Conservation (phyloP, 2,797 vertebrate species). For the Kryptolebias ocellatus region DNA sequence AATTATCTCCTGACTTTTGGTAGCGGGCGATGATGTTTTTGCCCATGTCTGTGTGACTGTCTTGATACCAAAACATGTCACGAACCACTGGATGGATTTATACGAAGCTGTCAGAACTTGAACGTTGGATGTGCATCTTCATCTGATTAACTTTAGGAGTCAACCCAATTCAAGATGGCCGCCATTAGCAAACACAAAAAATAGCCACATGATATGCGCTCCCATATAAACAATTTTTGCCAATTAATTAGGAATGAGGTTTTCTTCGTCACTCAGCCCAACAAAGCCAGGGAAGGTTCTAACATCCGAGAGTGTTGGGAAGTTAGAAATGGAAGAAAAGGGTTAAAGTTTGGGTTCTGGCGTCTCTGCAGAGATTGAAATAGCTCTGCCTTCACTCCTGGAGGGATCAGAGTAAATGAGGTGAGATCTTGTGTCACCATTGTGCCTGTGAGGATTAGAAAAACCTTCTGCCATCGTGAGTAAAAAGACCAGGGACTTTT, state of each 20-base stretch:
- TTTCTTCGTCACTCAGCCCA: background rate
- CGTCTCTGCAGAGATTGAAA: slow-evolving; percentile 51
- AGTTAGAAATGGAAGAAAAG: background rate
- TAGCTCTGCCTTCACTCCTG: slow-evolving; percentile 55
- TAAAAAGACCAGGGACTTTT: slow-evolving; percentile 49
- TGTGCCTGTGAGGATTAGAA: slow-evolving; percentile 60
- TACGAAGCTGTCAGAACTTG: no score
- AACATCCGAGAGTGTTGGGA: background rate
- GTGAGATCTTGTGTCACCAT: slow-evolving; percentile 51
- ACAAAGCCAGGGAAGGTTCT: background rate
- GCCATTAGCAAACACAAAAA: no score
- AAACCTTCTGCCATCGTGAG: slow-evolving; percentile 54
- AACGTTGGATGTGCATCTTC: no score
- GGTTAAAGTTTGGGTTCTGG: slow-evolving; percentile 28
- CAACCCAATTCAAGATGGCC: no score
- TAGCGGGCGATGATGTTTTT: no score
- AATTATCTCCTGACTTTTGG: background rate
- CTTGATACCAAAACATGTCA: no score
- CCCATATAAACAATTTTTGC: no score
- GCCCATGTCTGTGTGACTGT: no score
- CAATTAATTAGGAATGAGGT: no score
- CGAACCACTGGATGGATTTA: no score
- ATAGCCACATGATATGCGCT: no score
- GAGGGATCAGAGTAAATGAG: slow-evolving; percentile 64
- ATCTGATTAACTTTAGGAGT: no score